These are phyloP conservation scores for Andrena hattorfiana DNA, from an alignment of 2,888 invertebrate genomes.

Conservation along the genomic window DNA sequence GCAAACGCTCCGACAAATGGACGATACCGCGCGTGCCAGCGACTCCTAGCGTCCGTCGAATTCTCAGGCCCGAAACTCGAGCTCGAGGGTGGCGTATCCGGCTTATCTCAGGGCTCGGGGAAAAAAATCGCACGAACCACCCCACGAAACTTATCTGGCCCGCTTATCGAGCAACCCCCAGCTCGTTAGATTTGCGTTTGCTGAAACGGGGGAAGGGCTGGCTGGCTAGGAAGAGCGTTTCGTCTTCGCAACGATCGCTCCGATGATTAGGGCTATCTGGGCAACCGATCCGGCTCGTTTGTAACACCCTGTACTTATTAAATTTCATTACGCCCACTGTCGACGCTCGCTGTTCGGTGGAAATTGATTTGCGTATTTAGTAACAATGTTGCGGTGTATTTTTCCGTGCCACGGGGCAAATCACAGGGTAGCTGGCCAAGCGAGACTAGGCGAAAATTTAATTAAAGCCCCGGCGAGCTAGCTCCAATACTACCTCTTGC, in stretches of 20 bases:
- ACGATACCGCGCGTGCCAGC: not conserved
- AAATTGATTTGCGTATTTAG: conserved; percentile 6
- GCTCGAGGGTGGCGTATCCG: conserved; percentile 24
- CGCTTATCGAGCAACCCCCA: conserved; percentile 28
- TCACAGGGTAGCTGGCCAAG: not conserved
- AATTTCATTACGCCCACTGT: conserved; percentile 56
- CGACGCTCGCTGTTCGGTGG: not conserved
- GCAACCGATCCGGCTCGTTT: conserved; percentile 67
- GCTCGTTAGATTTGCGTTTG: conserved; percentile 61
- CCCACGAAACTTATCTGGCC: conserved; percentile 49
- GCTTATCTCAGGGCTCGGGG: conserved; percentile 33
- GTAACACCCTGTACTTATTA: conserved; percentile 62
- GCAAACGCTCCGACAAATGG: conserved; percentile 42
- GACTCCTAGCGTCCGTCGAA: conserved; percentile 5
- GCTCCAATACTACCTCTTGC: not conserved
- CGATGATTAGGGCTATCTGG: conserved; percentile 70
- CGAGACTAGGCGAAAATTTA: conserved; percentile 52
- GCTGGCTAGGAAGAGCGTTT: conserved; percentile 46
- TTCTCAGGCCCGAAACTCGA: conserved; percentile 10
- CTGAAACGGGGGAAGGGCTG: conserved; percentile 8
- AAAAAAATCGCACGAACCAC: conserved; percentile 32
- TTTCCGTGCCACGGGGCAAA: not conserved
- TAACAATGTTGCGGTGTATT: conserved; percentile 3
- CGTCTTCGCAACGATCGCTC: conserved; percentile 55
- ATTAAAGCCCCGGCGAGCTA: conserved; percentile 45